Percentiles rank a stretch among this genome's conserved stretches.
These are phyloP conservation scores for Euzetes globulus DNA, from an alignment of 2,888 invertebrate genomes.

Conservation along the genomic window DNA sequence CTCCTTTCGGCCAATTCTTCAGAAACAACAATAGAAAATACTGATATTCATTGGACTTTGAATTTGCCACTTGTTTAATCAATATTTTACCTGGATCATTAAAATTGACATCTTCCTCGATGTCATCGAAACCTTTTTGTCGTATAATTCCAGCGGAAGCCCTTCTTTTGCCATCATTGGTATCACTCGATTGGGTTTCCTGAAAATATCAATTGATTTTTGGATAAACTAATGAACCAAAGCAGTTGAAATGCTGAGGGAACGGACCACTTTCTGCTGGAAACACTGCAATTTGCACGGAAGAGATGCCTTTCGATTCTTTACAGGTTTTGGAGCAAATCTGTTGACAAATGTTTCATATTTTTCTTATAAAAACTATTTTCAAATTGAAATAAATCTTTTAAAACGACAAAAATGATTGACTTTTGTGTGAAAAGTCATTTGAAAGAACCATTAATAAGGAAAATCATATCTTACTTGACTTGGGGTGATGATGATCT, in stretches of 20 bases:
- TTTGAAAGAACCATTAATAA: no score
- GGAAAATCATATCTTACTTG: neutral
- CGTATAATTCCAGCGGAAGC: conserved; percentile 26
- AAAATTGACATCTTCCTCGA: conserved; percentile 23
- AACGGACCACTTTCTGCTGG: neutral
- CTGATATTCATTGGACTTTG: neutral
- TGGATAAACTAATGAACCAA: neutral
- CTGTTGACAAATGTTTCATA: neutral
- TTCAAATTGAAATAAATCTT: neutral
- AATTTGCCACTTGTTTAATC: no score
- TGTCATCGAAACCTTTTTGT: conserved; percentile 29
- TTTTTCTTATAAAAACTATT: neutral
- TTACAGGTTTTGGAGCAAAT: neutral
- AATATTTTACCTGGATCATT: neutral
- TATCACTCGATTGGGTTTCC: neutral
- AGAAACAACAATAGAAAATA: neutral
- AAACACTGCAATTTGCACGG: neutral
- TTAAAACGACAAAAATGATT: neutral
- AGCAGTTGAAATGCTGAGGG: neutral
- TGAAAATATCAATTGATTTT: neutral
- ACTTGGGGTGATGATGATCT: conserved; percentile 19
- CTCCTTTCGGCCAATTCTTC: conserved; percentile 6
- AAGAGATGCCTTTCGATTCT: conserved; percentile 5
- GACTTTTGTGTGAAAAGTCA: neutral
- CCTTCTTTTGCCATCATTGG: neutral